Percentiles rank a stretch among this genome's conserved stretches.
Evolutionary conservation across 2,797 vertebrate genomes (phyloP).

Genomic region (Taeniopygia guttata): DNA sequence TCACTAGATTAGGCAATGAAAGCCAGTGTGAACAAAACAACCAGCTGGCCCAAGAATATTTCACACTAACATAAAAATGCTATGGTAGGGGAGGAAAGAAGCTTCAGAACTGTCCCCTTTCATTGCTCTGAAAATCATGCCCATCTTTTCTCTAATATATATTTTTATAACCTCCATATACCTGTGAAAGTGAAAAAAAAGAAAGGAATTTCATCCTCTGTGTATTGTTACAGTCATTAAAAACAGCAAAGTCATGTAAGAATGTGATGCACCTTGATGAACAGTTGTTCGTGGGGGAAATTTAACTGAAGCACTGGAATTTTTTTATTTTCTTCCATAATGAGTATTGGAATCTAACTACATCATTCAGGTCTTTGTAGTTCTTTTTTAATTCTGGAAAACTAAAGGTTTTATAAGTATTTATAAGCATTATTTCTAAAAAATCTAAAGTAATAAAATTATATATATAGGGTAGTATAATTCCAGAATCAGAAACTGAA

Average conservation of each 20-base stretch:
- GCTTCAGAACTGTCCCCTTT: neutral
- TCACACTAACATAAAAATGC: neutral
- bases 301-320: neutral
- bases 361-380: neutral
- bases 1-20: conserved; percentile 55
- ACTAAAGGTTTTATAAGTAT: neutral
- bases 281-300: neutral
- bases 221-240: neutral
- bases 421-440: neutral
- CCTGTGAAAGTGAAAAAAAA: neutral
- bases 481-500: neutral
- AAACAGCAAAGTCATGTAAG: conserved; percentile 24
- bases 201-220: neutral
- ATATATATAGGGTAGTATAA: neutral
- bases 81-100: neutral
- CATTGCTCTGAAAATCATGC: neutral
- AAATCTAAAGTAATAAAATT: neutral
- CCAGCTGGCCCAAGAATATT: conserved; percentile 40
- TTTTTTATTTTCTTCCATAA: neutral
- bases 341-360: neutral
- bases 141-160: neutral
- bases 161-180: neutral
- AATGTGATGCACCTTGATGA: neutral
- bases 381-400: neutral
- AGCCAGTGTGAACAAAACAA: conserved; percentile 52